Evolutionary conservation across 2,888 invertebrate species (phyloP).

Genomic region (Ashinkailepas kermadecensis): DNA sequence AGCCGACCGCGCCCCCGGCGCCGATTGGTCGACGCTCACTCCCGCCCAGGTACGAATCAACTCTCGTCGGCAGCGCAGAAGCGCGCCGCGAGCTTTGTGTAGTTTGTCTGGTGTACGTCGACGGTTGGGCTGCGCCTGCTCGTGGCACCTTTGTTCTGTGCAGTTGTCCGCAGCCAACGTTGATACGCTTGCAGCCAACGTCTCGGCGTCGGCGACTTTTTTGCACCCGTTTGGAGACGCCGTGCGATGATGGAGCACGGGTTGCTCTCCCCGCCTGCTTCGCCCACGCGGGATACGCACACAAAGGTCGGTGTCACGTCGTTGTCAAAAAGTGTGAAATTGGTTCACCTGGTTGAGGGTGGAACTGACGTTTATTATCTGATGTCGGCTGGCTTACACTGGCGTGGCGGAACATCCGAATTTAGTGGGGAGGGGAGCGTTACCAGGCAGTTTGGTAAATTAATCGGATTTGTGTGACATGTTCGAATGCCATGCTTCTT

Average conservation of each 20-base stretch:
- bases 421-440: too few species aligned
- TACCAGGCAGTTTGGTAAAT: too few species aligned
- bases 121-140: too few species aligned
- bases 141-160: conserved; percentile 29
- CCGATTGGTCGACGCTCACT: conserved; percentile 48
- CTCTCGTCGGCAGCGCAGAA: conserved; percentile 43
- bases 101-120: conserved; percentile 33
- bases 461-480: too few species aligned
- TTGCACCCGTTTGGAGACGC: neutral
- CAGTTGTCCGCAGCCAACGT: neutral
- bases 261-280: neutral
- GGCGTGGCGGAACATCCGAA: too few species aligned
- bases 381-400: too few species aligned
- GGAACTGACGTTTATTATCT: too few species aligned
- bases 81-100: neutral
- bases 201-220: neutral
- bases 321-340: too few species aligned
- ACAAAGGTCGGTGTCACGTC: neutral
- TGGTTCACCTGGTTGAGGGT: too few species aligned
- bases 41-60: conserved; percentile 35
- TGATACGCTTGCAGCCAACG: too few species aligned
- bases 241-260: neutral
- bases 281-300: neutral
- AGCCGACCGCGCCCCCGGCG: conserved; percentile 60
- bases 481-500: too few species aligned